These are phyloP conservation scores for Mallateleia sp. DNA, from an alignment of 2,888 invertebrate species.

Conservation along the genomic window DNA sequence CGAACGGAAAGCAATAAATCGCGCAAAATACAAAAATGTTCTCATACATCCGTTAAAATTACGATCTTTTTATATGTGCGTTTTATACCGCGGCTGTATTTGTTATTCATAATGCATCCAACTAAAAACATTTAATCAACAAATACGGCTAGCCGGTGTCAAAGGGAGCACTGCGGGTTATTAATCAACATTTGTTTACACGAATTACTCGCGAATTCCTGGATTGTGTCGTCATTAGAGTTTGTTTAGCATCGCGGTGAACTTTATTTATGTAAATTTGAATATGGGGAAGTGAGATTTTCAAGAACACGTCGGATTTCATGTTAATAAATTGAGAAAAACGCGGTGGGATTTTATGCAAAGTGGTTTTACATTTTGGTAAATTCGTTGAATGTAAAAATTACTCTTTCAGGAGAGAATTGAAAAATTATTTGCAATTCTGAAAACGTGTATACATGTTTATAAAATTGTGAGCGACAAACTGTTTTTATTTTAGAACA, in stretches of 20 bases:
- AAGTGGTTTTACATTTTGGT: no score
- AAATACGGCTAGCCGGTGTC: neutral
- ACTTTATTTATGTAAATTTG: neutral
- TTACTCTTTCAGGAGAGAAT: no score
- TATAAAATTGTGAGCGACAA: no score
- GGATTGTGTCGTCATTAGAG: neutral
- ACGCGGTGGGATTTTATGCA: no score
- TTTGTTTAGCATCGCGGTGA: neutral
- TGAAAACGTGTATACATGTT: no score
- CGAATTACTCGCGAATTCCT: neutral
- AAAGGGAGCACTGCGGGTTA: conserved; percentile 31
- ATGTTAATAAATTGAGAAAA: no score
- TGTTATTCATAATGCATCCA: conserved; percentile 57
- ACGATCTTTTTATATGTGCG: conserved; percentile 67
- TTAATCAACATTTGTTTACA: conserved; percentile 29
- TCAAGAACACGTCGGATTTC: neutral
- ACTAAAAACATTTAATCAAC: conserved; percentile 53
- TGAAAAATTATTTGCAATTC: no score
- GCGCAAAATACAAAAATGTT: conserved; percentile 70
- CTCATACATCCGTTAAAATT: conserved; percentile 70
- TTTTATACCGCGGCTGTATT: conserved; percentile 54
- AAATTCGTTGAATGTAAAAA: no score
- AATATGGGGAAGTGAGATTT: neutral
- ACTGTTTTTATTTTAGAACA: no score
- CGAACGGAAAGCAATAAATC: conserved; percentile 77